Base-by-base conservation (phyloP, 2,113 vertebrate genomes). In the Mus pahari region DNA sequence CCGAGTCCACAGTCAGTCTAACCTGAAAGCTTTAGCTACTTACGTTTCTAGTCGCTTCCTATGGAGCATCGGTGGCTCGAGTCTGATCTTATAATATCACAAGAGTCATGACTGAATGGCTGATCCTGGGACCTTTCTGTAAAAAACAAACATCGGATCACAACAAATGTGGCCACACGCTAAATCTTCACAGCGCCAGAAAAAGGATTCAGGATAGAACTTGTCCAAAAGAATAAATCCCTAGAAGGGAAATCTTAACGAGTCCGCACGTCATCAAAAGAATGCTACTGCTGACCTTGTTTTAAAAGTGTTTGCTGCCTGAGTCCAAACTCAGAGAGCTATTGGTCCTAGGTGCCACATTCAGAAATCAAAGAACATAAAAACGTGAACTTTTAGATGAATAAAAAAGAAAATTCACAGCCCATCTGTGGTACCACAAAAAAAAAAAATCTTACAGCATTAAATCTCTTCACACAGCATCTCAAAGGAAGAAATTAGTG, bases 121-220 rank as follows among this genome's bases (percentile, higher is more conserved):
- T 84, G 92, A 16, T 79, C 86, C 89, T 71, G n/a, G 91, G 20
- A n/a, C 31, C 26, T 95, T 97, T 96, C 95, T 81, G 81, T 89
- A 26, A 94, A 81, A 87, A 94, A 86, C 77, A 50, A 53, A 66
- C 33, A 94, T 92, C 94, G 96, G 94, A 94, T 96, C 45, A 89
- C 77, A 97, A 98, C 97, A 98, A 98, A 98, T 98, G 97, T 94
- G 97, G 97, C 97, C 98, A 98, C 97, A 95, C 92, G 93, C 94
- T 94, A 97, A 97, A 92, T 97, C 97, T 98, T 86, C 88, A 93
- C 98, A 97, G 97, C 96, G 96, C 94, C 90, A 98, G 89, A 96
- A 95, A 92, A 95, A 92, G 16, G 45, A 97, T 97, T 98, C 98
- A 98, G 96, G 98, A 98, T 50, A 92, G 91, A 97, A 98, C 98